Conservation (phyloP, 2,797 vertebrate species). For the Coluber constrictor region DNA sequence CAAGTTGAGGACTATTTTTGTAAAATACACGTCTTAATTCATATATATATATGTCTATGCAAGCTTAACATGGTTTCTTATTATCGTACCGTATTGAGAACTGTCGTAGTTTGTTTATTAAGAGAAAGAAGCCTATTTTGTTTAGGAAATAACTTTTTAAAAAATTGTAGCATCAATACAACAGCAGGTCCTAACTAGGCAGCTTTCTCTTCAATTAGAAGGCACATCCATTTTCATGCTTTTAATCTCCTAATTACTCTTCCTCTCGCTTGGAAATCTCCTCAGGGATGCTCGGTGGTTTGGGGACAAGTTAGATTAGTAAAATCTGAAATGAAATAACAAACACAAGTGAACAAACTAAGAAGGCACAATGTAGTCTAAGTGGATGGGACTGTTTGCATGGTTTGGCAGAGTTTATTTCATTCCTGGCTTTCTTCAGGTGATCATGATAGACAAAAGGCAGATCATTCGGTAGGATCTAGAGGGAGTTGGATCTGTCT, state of each 20-base stretch:
- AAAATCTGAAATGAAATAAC: conserved; percentile 29
- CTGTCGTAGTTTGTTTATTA: neutral
- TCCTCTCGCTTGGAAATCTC: conserved; percentile 14
- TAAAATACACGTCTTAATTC: neutral
- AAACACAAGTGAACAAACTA: conserved; percentile 49
- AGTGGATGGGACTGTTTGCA: conserved; percentile 50
- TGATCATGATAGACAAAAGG: conserved; percentile 66
- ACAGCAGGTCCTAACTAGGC: neutral
- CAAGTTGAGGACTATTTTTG: neutral
- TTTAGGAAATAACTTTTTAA: neutral
- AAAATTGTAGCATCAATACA: conserved; percentile 6
- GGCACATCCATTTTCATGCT: neutral
- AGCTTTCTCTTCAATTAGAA: conserved; percentile 16
- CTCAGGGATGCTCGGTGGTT: neutral
- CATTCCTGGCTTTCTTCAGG: conserved; percentile 56
- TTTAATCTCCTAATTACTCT: conserved; percentile 10
- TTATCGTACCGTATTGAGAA: neutral
- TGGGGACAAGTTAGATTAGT: conserved; percentile 3
- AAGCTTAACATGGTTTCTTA: neutral
- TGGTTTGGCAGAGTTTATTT: conserved; percentile 57
- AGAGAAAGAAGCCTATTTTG: neutral
- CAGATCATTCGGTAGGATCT: conserved; percentile 59
- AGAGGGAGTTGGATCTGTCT: conserved; percentile 59
- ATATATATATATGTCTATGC: neutral
- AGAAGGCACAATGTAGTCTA: conserved; percentile 52